These are phyloP conservation scores for Meloidogyne chitwoodi DNA, from an alignment of 1,140 invertebrate genomes.

Conservation along the genomic window DNA sequence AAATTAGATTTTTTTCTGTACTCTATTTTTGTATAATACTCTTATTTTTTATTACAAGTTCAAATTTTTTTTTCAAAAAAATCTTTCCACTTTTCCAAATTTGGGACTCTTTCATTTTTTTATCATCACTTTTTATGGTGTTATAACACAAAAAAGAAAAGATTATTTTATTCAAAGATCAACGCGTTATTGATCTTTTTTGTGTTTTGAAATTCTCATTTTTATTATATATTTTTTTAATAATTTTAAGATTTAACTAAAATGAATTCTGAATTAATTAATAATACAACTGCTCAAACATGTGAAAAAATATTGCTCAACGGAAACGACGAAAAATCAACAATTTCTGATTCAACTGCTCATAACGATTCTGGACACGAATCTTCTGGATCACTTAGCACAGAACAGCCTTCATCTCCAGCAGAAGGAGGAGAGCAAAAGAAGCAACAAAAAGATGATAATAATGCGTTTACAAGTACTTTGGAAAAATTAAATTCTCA, in stretches of 20 bases:
- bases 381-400: conserved; percentile 14
- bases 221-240: too few relatives aligned
- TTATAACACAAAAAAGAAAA: not conserved
- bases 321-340: not conserved
- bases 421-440: conserved; percentile 15
- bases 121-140: not conserved
- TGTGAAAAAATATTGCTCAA: not conserved
- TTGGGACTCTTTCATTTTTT: not conserved
- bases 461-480: not conserved
- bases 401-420: conserved; percentile 25
- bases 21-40: not conserved
- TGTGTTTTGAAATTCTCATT: too few relatives aligned
- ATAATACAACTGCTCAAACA: not conserved
- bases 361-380: conserved; percentile 29
- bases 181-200: too few relatives aligned
- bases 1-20: not conserved
- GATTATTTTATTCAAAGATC: too few relatives aligned
- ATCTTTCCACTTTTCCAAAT: not conserved
- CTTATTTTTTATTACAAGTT: not conserved
- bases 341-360: conserved; percentile 3
- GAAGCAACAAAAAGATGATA: not conserved
- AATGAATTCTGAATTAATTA: not conserved
- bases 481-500: not conserved
- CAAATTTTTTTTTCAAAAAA: not conserved
- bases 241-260: too few relatives aligned